A percentile compares a stretch with the other conserved stretches of the same genome.
phyloP scores from a whole-genome alignment of 2,113 vertebrate genomes.

The Collichthys lucidus region DNA sequence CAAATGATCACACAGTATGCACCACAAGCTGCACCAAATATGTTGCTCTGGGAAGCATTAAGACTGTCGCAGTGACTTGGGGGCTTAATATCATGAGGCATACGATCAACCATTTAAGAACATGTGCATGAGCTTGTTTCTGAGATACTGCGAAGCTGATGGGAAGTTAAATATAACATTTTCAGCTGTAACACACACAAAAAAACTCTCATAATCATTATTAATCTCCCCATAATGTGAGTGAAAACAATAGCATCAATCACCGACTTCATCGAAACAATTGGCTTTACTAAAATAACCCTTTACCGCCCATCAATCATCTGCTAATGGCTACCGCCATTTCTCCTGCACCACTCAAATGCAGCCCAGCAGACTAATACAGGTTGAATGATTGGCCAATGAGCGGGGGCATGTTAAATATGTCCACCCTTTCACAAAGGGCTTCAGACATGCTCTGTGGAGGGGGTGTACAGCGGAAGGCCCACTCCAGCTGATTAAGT shows the following conservation, averaged over 20 bases:
- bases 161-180: constrained; percentile 51
- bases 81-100: constrained; percentile 38
- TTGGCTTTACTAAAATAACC: constrained; percentile 70
- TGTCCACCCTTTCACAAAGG: constrained; percentile 58
- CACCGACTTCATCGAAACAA: constrained; percentile 68
- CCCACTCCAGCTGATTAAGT: constrained; percentile 74
- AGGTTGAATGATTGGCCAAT: constrained; percentile 57
- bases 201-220: constrained; percentile 50
- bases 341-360: constrained; percentile 51
- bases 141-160: constrained; percentile 22
- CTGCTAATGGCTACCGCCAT: constrained; percentile 63
- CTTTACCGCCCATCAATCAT: constrained; percentile 67
- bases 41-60: constrained; percentile 48
- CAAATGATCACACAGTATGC: constrained; percentile 55
- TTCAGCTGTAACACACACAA: constrained; percentile 31
- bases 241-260: constrained; percentile 68
- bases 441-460: constrained; percentile 44
- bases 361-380: constrained; percentile 39
- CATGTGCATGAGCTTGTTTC: constrained; percentile 26
- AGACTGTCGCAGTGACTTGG: constrained; percentile 51
- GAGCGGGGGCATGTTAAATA: constrained; percentile 60
- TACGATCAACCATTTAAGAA: constrained; percentile 35
- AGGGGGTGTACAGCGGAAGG: constrained; percentile 43
- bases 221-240: constrained; percentile 46
- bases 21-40: constrained; percentile 62